phyloP scores from a whole-genome alignment of 2,797 vertebrate species.

The Pangasius krempfi region DNA sequence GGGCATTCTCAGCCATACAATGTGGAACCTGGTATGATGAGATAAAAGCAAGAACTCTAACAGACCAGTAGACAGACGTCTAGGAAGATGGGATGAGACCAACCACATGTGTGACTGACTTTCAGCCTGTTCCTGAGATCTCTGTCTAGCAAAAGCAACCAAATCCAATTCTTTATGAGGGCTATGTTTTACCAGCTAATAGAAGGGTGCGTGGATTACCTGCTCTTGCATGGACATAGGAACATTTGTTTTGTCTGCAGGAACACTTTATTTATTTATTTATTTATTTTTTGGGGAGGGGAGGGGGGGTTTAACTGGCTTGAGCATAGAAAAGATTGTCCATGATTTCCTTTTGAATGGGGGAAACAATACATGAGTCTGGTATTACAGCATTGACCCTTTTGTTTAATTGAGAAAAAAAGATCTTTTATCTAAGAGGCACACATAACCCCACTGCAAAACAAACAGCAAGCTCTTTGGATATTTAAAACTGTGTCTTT shows the following conservation, averaged over 20 bases:
- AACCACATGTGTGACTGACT: not conserved
- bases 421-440: not conserved
- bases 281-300: too few relatives aligned
- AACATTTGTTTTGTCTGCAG: too few relatives aligned
- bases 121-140: not conserved
- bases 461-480: not conserved
- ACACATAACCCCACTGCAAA: not conserved
- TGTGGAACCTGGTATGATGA: not conserved
- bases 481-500: not conserved
- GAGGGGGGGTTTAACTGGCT: too few relatives aligned
- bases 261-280: too few relatives aligned
- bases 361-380: not conserved
- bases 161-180: not conserved
- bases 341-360: too few relatives aligned
- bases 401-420: not conserved
- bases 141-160: not conserved
- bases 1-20: not conserved
- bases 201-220: too few relatives aligned
- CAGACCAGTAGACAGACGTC: not conserved
- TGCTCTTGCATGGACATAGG: not conserved
- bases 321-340: too few relatives aligned
- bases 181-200: not conserved
- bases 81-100: not conserved
- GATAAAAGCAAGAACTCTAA: not conserved
- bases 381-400: not conserved